These are phyloP conservation scores for Corythornis vintsioides DNA, from an alignment of 2,113 vertebrate genomes.

Conservation along the genomic window DNA sequence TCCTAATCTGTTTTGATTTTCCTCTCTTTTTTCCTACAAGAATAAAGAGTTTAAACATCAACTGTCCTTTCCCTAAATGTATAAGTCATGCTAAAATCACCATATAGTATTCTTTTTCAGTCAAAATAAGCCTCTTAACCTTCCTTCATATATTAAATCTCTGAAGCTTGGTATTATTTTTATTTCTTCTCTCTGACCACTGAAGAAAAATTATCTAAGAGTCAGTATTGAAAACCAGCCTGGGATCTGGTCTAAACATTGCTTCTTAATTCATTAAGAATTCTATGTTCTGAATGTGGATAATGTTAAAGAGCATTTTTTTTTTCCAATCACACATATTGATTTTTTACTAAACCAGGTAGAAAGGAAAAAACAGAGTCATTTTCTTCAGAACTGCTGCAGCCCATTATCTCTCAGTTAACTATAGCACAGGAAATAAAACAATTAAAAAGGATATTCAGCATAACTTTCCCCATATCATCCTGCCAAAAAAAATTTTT, in stretches of 20 bases:
- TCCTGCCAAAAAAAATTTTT: background rate
- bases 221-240: background rate
- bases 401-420: background rate
- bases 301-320: background rate
- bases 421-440: background rate
- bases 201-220: background rate
- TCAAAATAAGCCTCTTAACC: background rate
- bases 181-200: background rate
- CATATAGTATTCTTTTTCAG: background rate
- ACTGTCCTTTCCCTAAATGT: background rate
- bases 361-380: background rate
- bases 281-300: background rate
- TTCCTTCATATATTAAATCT: background rate
- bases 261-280: background rate
- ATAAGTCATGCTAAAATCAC: background rate
- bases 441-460: background rate
- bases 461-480: background rate
- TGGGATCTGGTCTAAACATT: background rate
- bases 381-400: background rate
- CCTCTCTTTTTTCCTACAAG: background rate
- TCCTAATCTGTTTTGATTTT: background rate
- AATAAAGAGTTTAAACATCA: background rate
- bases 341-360: background rate
- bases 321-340: background rate
- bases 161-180: background rate